Conservation (phyloP, 1,140 invertebrate species). For the Drosophila ercepeae region DNA sequence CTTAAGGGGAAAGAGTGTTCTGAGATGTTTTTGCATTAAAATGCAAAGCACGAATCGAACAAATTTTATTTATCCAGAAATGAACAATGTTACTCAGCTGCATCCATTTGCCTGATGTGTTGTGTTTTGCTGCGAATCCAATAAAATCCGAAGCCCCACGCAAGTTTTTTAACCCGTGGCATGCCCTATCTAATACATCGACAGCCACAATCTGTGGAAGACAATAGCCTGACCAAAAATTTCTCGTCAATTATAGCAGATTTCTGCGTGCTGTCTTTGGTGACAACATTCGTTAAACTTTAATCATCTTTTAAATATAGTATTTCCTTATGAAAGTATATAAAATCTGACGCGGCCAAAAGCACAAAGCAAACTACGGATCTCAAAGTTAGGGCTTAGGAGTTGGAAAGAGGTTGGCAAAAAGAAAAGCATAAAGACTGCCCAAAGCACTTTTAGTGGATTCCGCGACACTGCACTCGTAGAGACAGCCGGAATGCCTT, state of each 20-base stretch:
- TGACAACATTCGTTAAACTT: too few relatives aligned
- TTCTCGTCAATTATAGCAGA: slow-evolving; percentile 7
- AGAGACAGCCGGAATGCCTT: slow-evolving; percentile 10
- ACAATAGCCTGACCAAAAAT: slow-evolving; percentile 16
- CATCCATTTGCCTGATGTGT: slow-evolving; percentile 36
- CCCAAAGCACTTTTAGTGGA: slow-evolving; percentile 26
- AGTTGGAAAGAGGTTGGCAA: slow-evolving; percentile 1
- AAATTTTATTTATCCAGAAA: slow-evolving; percentile 56
- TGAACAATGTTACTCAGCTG: slow-evolving; percentile 42
- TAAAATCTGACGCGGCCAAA: too few relatives aligned
- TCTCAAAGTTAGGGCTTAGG: slow-evolving; percentile 2
- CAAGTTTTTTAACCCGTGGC: slow-evolving; percentile 5
- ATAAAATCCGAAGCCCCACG: slow-evolving; percentile 7
- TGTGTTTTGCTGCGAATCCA: slow-evolving; percentile 36
- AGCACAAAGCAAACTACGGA: neutral
- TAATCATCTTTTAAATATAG: too few relatives aligned
- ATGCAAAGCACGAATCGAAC: slow-evolving; percentile 56
- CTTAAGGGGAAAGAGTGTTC: slow-evolving; percentile 12
- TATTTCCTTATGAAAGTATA: too few relatives aligned
- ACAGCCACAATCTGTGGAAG: neutral
- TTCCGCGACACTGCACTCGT: slow-evolving; percentile 11
- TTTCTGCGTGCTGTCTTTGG: too few relatives aligned
- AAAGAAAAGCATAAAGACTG: slow-evolving; percentile 10
- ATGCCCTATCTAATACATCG: slow-evolving; percentile 27
- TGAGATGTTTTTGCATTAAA: slow-evolving; percentile 36